Conservation (phyloP, 2,113 vertebrate genomes). For the Cepphus grylle region DNA sequence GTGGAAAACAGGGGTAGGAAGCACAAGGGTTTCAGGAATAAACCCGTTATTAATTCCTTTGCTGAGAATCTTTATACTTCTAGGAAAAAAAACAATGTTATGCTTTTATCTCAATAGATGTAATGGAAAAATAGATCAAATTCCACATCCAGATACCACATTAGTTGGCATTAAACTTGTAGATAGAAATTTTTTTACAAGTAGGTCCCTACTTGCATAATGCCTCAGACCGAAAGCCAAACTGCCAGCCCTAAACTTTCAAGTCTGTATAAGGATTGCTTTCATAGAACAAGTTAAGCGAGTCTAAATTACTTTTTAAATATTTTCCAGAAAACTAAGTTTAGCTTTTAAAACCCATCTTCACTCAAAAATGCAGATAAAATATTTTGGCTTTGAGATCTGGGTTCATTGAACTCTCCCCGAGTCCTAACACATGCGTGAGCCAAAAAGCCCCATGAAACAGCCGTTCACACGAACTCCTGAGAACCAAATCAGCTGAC, state of each 20-base stretch:
- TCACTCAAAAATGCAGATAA: background rate
- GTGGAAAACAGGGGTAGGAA: background rate
- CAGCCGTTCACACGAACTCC: conserved; percentile 9
- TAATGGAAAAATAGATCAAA: background rate
- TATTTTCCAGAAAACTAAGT: background rate
- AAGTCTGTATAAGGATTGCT: background rate
- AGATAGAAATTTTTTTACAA: background rate
- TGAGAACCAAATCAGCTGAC: conserved; percentile 37
- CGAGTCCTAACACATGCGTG: background rate
- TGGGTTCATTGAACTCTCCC: conserved; percentile 31
- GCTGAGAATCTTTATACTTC: background rate
- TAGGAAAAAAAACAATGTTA: background rate
- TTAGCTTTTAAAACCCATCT: background rate
- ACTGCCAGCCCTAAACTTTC: background rate
- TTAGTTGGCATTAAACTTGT: background rate
- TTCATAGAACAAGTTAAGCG: background rate
- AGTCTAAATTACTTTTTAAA: background rate
- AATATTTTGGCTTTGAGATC: conserved; percentile 6
- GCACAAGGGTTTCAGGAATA: background rate
- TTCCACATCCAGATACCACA: background rate
- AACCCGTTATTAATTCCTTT: background rate
- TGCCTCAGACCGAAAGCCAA: background rate
- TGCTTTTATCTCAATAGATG: background rate
- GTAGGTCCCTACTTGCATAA: background rate
- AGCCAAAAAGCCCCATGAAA: conserved; percentile 1